These are phyloP conservation scores for Tethea ocularis DNA, from an alignment of 2,888 invertebrate species.

Conservation along the genomic window DNA sequence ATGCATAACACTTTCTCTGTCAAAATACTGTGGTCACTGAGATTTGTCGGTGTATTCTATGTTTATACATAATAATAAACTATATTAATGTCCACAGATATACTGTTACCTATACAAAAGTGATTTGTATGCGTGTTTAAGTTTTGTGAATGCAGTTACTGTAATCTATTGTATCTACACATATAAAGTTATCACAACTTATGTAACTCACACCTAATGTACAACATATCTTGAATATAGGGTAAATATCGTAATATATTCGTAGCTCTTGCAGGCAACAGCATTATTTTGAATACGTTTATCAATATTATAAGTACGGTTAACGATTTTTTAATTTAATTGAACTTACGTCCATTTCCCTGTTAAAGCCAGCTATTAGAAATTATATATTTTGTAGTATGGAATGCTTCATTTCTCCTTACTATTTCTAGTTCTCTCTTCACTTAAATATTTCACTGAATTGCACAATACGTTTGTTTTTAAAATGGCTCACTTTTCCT, in stretches of 20 bases:
- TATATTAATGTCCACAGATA: conserved; percentile 48
- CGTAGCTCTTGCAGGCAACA: conserved; percentile 57
- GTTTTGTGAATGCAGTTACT: conserved; percentile 48
- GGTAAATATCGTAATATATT: conserved; percentile 39
- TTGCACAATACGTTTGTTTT: conserved; percentile 81
- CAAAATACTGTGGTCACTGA: conserved; percentile 44
- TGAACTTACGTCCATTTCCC: conserved; percentile 80
- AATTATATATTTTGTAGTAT: conserved; percentile 76
- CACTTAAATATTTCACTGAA: conserved; percentile 80
- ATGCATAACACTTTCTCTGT: conserved; percentile 60
- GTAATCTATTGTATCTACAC: conserved; percentile 42
- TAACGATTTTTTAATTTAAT: conserved; percentile 50
- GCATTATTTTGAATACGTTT: conserved; percentile 48
- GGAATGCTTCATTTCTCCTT: conserved; percentile 82
- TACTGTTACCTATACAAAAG: conserved; percentile 38
- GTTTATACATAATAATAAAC: conserved; percentile 39
- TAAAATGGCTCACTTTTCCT: conserved; percentile 84
- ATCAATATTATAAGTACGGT: conserved; percentile 50
- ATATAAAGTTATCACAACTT: conserved; percentile 51
- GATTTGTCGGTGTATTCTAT: conserved; percentile 60
- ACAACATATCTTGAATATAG: conserved; percentile 36
- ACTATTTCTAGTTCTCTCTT: conserved; percentile 78
- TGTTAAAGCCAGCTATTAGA: conserved; percentile 83
- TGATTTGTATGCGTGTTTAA: conserved; percentile 32
- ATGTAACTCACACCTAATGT: conserved; percentile 44